A percentile compares a stretch with the other conserved stretches of the same genome.
Conservation (phyloP, 1,140 invertebrate genomes). For the Papilio polyxenes region DNA sequence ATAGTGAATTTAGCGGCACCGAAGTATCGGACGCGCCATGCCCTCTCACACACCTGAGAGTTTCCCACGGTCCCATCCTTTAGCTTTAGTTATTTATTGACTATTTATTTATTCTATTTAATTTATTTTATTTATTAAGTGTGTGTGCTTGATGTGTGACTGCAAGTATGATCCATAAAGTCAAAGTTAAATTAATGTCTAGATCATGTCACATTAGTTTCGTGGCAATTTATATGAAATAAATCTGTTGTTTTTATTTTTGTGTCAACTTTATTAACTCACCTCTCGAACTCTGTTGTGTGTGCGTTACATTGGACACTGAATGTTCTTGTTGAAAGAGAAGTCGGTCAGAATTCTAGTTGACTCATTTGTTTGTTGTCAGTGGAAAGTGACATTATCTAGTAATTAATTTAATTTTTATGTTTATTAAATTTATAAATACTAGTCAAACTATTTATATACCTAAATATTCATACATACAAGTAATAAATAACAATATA, state of each 20-base stretch:
- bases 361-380: slow-evolving; percentile 54
- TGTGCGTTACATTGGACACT: slow-evolving; percentile 61
- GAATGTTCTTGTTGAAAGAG: slow-evolving; percentile 39
- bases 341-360: slow-evolving; percentile 77
- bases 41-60: slow-evolving; percentile 73
- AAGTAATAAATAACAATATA: slow-evolving; percentile 47
- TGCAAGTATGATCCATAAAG: slow-evolving; percentile 73
- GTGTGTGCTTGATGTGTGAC: slow-evolving; percentile 77
- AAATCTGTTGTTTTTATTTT: slow-evolving; percentile 78
- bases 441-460: slow-evolving; percentile 76
- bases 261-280: slow-evolving; percentile 74
- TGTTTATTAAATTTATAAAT: slow-evolving; percentile 66
- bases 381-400: slow-evolving; percentile 80
- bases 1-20: slow-evolving; percentile 70
- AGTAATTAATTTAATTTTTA: slow-evolving; percentile 80
- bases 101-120: slow-evolving; percentile 80
- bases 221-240: slow-evolving; percentile 80
- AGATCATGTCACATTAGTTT: slow-evolving; percentile 79
- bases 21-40: slow-evolving; percentile 56
- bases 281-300: slow-evolving; percentile 69
- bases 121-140: slow-evolving; percentile 80
- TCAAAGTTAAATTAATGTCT: slow-evolving; percentile 80
- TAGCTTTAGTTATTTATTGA: slow-evolving; percentile 80
- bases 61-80: slow-evolving; percentile 70
- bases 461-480: slow-evolving; percentile 49